Evolutionary conservation across 2,888 invertebrate genomes (phyloP).

Genomic region (Lepetodrilus schrolli): DNA sequence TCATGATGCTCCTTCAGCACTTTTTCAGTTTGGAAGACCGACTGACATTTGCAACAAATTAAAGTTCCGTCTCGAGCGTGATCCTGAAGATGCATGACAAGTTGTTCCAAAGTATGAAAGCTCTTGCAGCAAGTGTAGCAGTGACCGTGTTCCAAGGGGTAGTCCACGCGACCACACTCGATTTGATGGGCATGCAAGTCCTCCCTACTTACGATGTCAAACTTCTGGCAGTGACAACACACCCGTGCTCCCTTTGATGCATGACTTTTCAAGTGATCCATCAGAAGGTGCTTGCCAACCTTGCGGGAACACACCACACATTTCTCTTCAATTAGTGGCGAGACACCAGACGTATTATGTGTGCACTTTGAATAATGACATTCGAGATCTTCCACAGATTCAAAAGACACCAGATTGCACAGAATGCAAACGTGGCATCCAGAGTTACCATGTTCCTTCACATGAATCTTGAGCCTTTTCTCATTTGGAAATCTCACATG

Average conservation of each 20-base stretch:
- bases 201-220: slow-evolving; percentile 27
- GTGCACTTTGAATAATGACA: background rate
- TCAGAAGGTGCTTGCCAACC: background rate
- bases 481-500: background rate
- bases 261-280: slow-evolving; percentile 33
- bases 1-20: background rate
- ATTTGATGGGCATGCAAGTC: slow-evolving; percentile 46
- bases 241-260: slow-evolving; percentile 28
- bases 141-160: background rate
- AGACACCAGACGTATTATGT: background rate
- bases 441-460: slow-evolving; percentile 30
- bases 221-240: slow-evolving; percentile 35
- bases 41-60: slow-evolving; percentile 18
- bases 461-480: slow-evolving; percentile 26
- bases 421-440: slow-evolving; percentile 38
- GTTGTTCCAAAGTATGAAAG: background rate
- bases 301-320: background rate
- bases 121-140: background rate
- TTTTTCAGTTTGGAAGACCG: background rate
- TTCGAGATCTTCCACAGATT: background rate
- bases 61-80: background rate
- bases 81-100: background rate
- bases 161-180: slow-evolving; percentile 35
- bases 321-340: background rate
- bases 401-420: slow-evolving; percentile 40